Evolutionary conservation across 2,113 vertebrate genomes (phyloP), one percentile per base, ranked within the genome.

Genomic region (Gasterosteus nipponicus): DNA sequence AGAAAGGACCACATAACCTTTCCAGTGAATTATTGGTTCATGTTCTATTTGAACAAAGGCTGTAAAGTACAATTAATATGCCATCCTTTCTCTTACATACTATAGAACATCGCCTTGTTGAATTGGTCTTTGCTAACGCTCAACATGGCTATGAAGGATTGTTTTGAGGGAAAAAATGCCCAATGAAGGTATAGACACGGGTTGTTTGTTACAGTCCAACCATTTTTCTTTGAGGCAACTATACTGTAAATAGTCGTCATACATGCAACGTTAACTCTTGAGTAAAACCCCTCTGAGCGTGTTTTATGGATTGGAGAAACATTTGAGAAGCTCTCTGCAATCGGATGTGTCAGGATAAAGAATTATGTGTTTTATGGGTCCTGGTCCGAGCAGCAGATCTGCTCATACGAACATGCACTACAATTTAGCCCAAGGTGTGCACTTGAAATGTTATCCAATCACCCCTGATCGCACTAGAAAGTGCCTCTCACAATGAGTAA

Each of bases 311-410:
- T 88, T 42, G 82, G 53, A 80, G 73, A 77, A 84, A 83, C 61
- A 46, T 88, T 86, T 88, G 90, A 92, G 87, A 85, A 85, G 86
- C 77, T 88, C 85, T 78, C 82, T 69, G 80, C 86, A 80, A 82
- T 82, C 74, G 57, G 73, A 82, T 80, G 75, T 89, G 90, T 91
- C 91, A 91, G 81, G 86, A 86, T 91, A 92, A 92, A 92, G 84
- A 87, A 90, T 88, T 78, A 77, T 81, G 82, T 88, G 85, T 87
- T 92, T 92, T 89, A 91, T 87, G 82, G 73, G 33, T 42, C 67
- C 46, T 59, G 84, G 87, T 78, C 75, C 29, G 63, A 80, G 83
- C 78, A 63, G 62, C 61, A 80, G 75, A 83, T 87, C 81, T 80
- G 70, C 68, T 79, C 78, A 85, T 87, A 87, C 91, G 91, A 92